These are phyloP conservation scores for Augochlora pura DNA, from an alignment of 1,140 invertebrate species.

Conservation along the genomic window DNA sequence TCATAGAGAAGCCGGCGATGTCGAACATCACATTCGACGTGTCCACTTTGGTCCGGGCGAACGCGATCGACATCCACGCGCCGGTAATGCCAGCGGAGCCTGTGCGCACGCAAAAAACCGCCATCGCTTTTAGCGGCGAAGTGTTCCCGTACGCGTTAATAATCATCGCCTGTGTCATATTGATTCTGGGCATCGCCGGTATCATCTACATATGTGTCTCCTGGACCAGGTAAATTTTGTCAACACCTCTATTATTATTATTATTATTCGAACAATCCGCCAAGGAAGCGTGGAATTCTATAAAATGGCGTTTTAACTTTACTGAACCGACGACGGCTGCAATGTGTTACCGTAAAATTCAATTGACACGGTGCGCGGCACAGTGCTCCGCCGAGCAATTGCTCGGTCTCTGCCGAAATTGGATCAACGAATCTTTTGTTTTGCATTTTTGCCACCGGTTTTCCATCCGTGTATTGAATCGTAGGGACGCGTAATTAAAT, in stretches of 20 bases:
- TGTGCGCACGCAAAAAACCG: constrained; percentile 80
- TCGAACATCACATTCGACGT: constrained; percentile 85
- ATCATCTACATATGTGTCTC: constrained; percentile 95
- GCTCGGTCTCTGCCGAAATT: too few species aligned
- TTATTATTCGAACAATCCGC: neutral
- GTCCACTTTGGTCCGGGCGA: constrained; percentile 83
- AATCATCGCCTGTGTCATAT: constrained; percentile 91
- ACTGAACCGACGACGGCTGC: too few species aligned
- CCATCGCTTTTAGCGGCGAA: constrained; percentile 84
- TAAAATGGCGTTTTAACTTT: too few species aligned
- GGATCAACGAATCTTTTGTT: too few species aligned
- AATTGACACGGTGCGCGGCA: too few species aligned
- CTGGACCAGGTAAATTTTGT: constrained; percentile 90
- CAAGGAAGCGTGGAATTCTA: neutral
- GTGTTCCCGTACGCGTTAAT: constrained; percentile 93
- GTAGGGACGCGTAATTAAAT: too few species aligned
- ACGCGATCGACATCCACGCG: constrained; percentile 85
- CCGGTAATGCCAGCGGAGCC: constrained; percentile 81
- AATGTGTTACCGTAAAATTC: too few species aligned
- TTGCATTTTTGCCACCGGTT: too few species aligned
- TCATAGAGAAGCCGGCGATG: constrained; percentile 82
- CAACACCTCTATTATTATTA: too few species aligned
- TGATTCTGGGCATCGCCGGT: constrained; percentile 90
- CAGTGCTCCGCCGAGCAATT: too few species aligned
- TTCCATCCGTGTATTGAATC: too few species aligned